Base-by-base conservation (phyloP, 53 echinoderm and acorn worm genomes). In the Holothuria leucospilota region DNA sequence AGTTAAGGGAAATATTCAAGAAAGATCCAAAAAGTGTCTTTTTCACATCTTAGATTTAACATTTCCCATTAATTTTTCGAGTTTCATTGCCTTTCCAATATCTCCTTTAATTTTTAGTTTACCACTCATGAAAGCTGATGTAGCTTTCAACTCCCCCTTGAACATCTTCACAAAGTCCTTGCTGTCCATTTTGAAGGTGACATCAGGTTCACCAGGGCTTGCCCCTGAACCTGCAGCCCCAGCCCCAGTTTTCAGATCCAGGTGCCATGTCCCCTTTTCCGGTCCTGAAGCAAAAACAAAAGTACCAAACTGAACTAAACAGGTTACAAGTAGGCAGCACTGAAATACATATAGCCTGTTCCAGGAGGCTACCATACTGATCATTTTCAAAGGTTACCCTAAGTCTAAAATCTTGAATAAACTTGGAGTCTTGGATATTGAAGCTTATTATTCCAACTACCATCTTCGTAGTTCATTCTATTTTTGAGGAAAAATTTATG, bases 31-130 rank as follows among this genome's bases (percentile, higher is more conserved):
- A 5, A 25, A 7, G 14, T 66, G 66, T 10, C 66, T 13, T 29
- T 26, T 28, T 80, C 56, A 95, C 56, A 96, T 77, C 82, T 96
- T 96, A 8, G 96, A 89, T 39, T 91, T 78, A 84, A 96, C 81
- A 23, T 90, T 86, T 67, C 90, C 89, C 98, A 98, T 95, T 40
- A 98, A 52, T 30, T 92, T 83, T 81, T 98, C 98, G 14, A 98
- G 90, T 60, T 98, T 98, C 98, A 98, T 98, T 27, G 95, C 98
- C 63, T 98, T 98, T 40, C 93, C 92, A 70, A 98, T 88, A 86
- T 98, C 98, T 10, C 98, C 98, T 67, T 98, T 93, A 89, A 98
- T 98, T 85, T 98, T 98, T 14, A 98, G 87, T 65, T 98, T 98
- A 21, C 98, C 98, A 20, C 88, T 86, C 98, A 98, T 98, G 85